Base-by-base conservation (phyloP, 2,888 invertebrate species). In the Phaedon cochleariae region DNA sequence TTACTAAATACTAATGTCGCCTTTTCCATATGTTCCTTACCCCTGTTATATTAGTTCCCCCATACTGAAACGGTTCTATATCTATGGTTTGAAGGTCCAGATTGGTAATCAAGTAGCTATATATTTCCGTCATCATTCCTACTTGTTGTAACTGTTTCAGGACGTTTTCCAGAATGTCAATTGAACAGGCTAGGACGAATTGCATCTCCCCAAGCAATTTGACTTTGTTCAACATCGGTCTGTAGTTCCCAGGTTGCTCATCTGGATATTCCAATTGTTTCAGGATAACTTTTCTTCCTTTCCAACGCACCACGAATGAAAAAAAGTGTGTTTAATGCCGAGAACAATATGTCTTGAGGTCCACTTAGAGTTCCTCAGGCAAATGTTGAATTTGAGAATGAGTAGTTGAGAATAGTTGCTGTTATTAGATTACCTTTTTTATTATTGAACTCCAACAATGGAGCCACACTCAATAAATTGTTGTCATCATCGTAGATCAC, bases 401-500 rank as follows among this genome's bases (percentile, higher is more conserved):
- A n/a, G n/a, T n/a, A n/a, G n/a, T n/a, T n/a, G n/a, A n/a, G n/a
- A n/a, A n/a, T n/a, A n/a, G n/a, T n/a, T n/a, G n/a, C n/a, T n/a
- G 10, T 22, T 20, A 18, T n/a, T 4, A 3, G 12, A 46, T 18
- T 12, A 48, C 48, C 20, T 21, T 22, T 21, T 7, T 48, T 20
- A 4, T 48, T 48, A 20, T 48, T 21, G 20, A 22, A 7, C 53
- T 81, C 80, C 22, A 86, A 82, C 10, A 48, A 7, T 3, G 48
- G 2, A 20, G 77, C 0, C 76, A 75, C 3, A 64, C 71, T 85
- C 85, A 22, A 87, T 55, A 89, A 79, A 64, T 87, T 86, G 53
- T 88, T 87, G 71, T 86, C 85, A 72, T 86, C 84, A 73, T 90
- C 88, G 82, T 96, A 97, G 64, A 97, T 86, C 71, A 97, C 88